These are phyloP conservation scores for Pantherophis alleghaniensis DNA, from an alignment of 2,797 vertebrate genomes.

Conservation along the genomic window DNA sequence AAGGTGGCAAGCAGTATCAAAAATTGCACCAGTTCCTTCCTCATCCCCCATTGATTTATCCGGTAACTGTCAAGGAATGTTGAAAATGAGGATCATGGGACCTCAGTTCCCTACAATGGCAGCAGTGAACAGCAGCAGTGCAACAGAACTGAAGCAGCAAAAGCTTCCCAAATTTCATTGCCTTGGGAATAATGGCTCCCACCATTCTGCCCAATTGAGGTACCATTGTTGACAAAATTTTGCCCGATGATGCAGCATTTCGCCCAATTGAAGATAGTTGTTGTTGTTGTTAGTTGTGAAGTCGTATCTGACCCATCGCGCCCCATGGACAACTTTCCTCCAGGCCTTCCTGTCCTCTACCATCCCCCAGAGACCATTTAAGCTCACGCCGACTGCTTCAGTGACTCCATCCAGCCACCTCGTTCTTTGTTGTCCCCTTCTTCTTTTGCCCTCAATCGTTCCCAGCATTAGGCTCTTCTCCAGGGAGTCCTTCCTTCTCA, in stretches of 20 bases:
- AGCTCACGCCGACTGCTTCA: too few relatives aligned
- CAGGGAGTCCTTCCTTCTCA: too few relatives aligned
- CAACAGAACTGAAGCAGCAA: background rate
- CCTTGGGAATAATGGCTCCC: background rate
- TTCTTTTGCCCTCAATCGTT: too few relatives aligned
- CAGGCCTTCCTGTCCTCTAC: too few relatives aligned
- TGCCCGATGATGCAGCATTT: background rate
- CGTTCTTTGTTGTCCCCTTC: too few relatives aligned
- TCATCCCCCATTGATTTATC: too few relatives aligned
- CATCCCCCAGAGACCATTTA: too few relatives aligned
- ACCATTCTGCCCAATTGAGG: background rate
- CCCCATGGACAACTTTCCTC: too few relatives aligned
- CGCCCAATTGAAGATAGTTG: background rate
- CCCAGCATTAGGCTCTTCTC: too few relatives aligned
- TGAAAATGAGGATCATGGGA: background rate
- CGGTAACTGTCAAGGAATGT: background rate
- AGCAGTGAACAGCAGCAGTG: background rate
- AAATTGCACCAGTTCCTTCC: background rate
- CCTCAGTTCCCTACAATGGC: background rate
- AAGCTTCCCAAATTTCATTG: background rate
- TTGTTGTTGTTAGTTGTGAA: too few relatives aligned
- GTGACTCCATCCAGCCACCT: too few relatives aligned
- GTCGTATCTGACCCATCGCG: too few relatives aligned
- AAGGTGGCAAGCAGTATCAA: background rate
- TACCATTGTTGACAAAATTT: background rate